phyloP scores from a whole-genome alignment of 2,888 invertebrate species.

The Gerris lacustris region DNA sequence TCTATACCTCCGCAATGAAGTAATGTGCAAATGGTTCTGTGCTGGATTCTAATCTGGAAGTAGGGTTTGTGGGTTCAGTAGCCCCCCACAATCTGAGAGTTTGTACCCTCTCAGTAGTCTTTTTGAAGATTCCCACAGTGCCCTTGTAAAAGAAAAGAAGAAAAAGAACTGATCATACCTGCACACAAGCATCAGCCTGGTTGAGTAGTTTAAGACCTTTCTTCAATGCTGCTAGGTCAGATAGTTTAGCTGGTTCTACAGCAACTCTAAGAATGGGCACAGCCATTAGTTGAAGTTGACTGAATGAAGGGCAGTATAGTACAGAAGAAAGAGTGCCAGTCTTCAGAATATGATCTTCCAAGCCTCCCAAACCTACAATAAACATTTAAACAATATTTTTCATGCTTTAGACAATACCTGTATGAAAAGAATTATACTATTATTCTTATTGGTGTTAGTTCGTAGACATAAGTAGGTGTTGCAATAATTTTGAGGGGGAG shows the following conservation, averaged over 20 bases:
- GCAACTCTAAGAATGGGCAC: constrained; percentile 89
- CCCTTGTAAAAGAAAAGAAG: neutral
- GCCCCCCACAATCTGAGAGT: no score
- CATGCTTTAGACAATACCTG: no score
- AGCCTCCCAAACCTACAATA: constrained; percentile 61
- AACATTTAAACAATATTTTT: neutral
- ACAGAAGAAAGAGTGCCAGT: constrained; percentile 79
- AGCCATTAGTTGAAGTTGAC: constrained; percentile 60
- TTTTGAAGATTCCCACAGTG: no score
- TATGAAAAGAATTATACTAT: no score
- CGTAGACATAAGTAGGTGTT: no score
- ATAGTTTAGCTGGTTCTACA: constrained; percentile 70
- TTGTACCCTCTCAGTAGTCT: no score
- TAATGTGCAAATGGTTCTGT: no score
- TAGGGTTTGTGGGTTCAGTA: no score
- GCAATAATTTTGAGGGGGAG: no score
- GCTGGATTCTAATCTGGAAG: no score
- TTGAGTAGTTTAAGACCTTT: constrained; percentile 68
- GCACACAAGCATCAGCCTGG: constrained; percentile 89
- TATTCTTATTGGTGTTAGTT: no score
- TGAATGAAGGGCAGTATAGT: constrained; percentile 72
- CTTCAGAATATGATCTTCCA: constrained; percentile 73
- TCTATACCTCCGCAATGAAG: no score
- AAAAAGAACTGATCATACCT: constrained; percentile 41
- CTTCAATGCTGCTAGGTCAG: constrained; percentile 53